These are phyloP conservation scores for Muscicapa adusta DNA, from an alignment of 2,113 vertebrate species.

Conservation along the genomic window DNA sequence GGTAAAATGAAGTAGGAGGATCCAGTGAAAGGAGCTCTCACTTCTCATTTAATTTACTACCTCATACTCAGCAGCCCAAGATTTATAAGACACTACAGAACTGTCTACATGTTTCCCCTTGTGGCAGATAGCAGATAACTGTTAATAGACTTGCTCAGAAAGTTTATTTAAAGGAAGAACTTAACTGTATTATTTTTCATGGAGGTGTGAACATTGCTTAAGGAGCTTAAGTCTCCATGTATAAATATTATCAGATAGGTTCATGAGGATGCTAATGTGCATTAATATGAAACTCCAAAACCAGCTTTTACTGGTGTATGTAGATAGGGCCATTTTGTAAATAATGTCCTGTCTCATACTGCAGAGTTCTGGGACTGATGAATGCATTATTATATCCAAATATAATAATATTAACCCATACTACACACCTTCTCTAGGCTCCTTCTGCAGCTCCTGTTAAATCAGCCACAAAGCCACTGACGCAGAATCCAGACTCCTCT, in stretches of 20 bases:
- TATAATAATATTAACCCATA: neutral
- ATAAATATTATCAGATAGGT: constrained; percentile 55
- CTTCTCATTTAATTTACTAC: constrained; percentile 55
- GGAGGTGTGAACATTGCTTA: constrained; percentile 65
- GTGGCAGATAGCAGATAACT: constrained; percentile 65
- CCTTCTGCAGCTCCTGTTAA: neutral
- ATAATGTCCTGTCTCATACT: constrained; percentile 22
- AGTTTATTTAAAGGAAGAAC: constrained; percentile 66
- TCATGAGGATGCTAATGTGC: constrained; percentile 44
- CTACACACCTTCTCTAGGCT: neutral
- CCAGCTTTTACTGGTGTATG: neutral
- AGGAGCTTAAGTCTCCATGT: constrained; percentile 60
- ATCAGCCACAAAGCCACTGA: neutral
- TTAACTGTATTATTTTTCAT: constrained; percentile 58
- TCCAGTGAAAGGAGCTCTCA: constrained; percentile 22
- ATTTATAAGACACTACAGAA: constrained; percentile 51
- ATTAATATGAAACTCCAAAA: constrained; percentile 50
- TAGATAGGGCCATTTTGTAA: constrained; percentile 31
- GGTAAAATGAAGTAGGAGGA: constrained; percentile 40
- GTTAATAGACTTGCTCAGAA: constrained; percentile 63
- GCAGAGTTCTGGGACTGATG: neutral
- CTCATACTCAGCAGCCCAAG: constrained; percentile 51
- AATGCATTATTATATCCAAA: neutral
- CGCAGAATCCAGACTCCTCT: neutral
- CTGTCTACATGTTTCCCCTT: constrained; percentile 56